Evolutionary conservation across 2,113 vertebrate species (phyloP).

Genomic region (Pelmatolapia mariae): DNA sequence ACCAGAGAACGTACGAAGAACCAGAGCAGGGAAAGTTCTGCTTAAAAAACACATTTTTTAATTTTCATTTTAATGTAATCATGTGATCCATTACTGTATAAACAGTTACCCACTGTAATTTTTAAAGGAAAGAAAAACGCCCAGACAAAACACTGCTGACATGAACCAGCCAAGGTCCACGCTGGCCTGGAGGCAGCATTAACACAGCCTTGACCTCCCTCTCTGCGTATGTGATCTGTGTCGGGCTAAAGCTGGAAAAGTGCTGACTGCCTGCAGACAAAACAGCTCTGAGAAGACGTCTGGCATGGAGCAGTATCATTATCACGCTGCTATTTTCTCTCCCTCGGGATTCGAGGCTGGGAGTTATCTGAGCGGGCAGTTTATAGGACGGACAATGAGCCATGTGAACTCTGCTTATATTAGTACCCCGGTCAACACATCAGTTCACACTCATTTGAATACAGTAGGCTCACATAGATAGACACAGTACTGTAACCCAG

Average conservation of each 20-base stretch:
- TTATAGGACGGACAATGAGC: constrained; percentile 54
- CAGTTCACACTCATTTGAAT: not conserved
- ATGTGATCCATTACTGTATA: not conserved
- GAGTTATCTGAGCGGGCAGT: not conserved
- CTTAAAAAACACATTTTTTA: not conserved
- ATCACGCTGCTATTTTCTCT: constrained; percentile 45
- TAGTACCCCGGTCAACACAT: not conserved
- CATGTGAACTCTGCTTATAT: constrained; percentile 34
- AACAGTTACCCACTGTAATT: not conserved
- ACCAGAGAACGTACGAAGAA: no score
- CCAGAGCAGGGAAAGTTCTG: not conserved
- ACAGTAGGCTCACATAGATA: not conserved
- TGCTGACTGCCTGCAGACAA: constrained; percentile 21
- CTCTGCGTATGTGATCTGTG: not conserved
- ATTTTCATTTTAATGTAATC: not conserved
- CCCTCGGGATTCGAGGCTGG: not conserved
- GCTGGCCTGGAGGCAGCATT: not conserved
- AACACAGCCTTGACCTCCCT: not conserved
- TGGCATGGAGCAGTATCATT: constrained; percentile 36
- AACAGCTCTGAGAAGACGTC: constrained; percentile 19
- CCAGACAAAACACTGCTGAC: not conserved
- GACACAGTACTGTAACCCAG: not conserved
- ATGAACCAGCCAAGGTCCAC: not conserved
- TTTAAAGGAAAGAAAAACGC: not conserved
- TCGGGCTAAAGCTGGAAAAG: not conserved